Conservation (phyloP, 2,888 invertebrate species). For the Mythimna vitellina region DNA sequence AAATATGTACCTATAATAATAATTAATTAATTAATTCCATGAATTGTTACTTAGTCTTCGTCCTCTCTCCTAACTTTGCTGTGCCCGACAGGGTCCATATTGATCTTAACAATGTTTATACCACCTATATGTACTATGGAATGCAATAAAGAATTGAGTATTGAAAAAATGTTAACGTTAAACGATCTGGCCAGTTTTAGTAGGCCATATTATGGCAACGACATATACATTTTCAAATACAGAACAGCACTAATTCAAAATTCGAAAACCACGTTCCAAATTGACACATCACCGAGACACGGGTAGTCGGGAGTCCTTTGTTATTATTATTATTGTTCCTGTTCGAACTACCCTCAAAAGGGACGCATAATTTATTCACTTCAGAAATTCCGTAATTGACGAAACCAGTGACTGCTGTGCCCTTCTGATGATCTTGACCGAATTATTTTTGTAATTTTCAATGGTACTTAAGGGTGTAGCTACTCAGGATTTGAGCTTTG, state of each 20-base stretch:
- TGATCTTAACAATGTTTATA: too few species aligned
- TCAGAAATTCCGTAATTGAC: slow-evolving; percentile 44
- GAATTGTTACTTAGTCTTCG: too few species aligned
- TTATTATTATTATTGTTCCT: slow-evolving; percentile 26
- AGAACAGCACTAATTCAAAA: slow-evolving; percentile 21
- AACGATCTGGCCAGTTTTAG: too few species aligned
- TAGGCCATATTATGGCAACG: too few species aligned
- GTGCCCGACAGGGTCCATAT: too few species aligned
- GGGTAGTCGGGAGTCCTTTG: slow-evolving; percentile 42
- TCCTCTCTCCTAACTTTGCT: too few species aligned
- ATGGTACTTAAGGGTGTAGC: neutral
- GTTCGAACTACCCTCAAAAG: slow-evolving; percentile 27
- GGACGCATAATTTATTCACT: slow-evolving; percentile 44
- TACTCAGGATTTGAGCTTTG: neutral
- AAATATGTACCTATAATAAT: too few species aligned
- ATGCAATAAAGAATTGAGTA: too few species aligned
- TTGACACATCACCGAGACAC: slow-evolving; percentile 19
- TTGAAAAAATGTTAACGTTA: too few species aligned
- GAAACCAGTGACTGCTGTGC: slow-evolving; percentile 32
- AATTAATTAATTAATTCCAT: too few species aligned
- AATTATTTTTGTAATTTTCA: slow-evolving; percentile 20
- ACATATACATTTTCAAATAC: neutral
- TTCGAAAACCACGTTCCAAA: slow-evolving; percentile 17
- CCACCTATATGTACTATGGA: too few species aligned
- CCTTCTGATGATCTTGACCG: slow-evolving; percentile 23